Evolutionary conservation across 2,113 vertebrate genomes (phyloP).

Genomic region (Gasterosteus aculeatus): DNA sequence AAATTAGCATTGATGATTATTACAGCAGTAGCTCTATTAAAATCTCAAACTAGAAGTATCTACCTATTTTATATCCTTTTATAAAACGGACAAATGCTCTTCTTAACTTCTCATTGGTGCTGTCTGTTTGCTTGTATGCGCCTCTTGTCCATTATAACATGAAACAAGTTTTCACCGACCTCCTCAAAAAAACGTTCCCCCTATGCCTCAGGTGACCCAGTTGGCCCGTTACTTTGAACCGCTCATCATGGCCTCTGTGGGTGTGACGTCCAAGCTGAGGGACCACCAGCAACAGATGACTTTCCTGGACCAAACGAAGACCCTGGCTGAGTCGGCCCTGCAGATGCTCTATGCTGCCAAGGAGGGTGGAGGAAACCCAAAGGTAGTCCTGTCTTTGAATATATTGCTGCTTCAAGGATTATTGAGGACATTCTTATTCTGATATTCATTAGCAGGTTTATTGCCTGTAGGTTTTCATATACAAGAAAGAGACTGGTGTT

Average conservation of each 20-base stretch:
- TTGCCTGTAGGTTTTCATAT: background rate
- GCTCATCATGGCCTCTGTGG: constrained; percentile 78
- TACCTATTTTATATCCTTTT: background rate
- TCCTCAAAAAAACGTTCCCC: background rate
- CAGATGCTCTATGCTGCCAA: constrained; percentile 99
- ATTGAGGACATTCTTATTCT: background rate
- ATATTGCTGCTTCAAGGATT: background rate
- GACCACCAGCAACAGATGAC: constrained; percentile 99
- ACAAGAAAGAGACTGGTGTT: background rate
- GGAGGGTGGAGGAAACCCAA: constrained; percentile 97
- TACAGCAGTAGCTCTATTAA: background rate
- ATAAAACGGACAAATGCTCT: background rate
- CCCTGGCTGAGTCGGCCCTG: constrained; percentile 92
- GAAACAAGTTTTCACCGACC: background rate
- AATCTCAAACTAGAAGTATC: background rate
- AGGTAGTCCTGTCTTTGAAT: constrained; percentile 79
- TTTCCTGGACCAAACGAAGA: constrained; percentile 97
- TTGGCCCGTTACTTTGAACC: constrained; percentile 96
- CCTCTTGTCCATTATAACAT: background rate
- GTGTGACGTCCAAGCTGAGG: constrained; percentile 90
- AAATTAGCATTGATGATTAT: background rate
- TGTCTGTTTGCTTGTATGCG: background rate
- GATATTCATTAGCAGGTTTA: background rate
- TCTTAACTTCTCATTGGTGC: background rate
- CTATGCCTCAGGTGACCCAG: constrained; percentile 87